These are phyloP conservation scores for Xiphophorus couchianus DNA, from an alignment of 2,113 vertebrate species.

Conservation along the genomic window DNA sequence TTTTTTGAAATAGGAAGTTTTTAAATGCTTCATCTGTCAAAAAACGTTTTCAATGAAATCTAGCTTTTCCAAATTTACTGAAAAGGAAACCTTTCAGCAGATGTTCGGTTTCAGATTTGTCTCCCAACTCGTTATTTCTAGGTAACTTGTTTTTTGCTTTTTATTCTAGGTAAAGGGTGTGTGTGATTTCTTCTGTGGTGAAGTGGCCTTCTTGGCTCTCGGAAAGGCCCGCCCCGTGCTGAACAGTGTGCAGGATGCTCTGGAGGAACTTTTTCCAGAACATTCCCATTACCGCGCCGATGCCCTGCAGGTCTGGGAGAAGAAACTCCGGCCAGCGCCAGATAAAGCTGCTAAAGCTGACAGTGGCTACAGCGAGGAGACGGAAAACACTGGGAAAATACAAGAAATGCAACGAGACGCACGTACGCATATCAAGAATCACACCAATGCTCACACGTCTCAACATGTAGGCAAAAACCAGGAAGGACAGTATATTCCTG, in stretches of 20 bases:
- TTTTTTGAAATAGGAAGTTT: not conserved
- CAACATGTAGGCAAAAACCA: constrained; percentile 1
- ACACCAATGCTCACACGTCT: constrained; percentile 8
- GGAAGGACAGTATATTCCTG: constrained; percentile 11
- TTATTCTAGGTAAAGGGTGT: constrained; percentile 76
- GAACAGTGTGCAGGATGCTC: constrained; percentile 83
- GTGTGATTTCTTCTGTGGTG: constrained; percentile 91
- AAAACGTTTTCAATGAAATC: not conserved
- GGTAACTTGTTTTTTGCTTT: not conserved
- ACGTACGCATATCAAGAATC: constrained; percentile 24
- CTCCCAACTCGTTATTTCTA: not conserved
- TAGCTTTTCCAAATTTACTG: not conserved
- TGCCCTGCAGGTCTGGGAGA: constrained; percentile 79
- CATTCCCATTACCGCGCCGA: constrained; percentile 75
- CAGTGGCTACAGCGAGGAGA: constrained; percentile 76
- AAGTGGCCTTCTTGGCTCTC: constrained; percentile 89
- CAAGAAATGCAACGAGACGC: constrained; percentile 22
- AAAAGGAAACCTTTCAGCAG: not conserved
- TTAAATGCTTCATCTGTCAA: not conserved
- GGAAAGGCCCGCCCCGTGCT: constrained; percentile 86
- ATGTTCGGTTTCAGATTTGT: not conserved
- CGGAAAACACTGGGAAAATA: constrained; percentile 22
- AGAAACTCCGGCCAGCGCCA: constrained; percentile 75
- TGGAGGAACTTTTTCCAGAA: constrained; percentile 89
- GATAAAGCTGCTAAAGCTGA: constrained; percentile 82